Percentiles rank a stretch among this genome's conserved stretches.
phyloP scores from a whole-genome alignment of 1,140 invertebrate species.

The Procambarus virginalis region DNA sequence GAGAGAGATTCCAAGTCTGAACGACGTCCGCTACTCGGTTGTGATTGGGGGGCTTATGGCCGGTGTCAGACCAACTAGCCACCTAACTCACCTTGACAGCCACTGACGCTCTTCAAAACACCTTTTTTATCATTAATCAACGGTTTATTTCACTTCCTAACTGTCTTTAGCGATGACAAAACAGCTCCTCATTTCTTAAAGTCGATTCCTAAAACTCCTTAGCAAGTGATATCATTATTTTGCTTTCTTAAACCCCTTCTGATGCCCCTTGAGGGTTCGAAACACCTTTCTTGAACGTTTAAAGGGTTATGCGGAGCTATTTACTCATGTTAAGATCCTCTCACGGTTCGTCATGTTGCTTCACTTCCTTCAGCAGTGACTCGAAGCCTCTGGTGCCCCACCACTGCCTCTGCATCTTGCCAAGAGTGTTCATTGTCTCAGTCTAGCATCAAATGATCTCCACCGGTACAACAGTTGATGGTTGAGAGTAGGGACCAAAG shows the following conservation, averaged over 20 bases:
- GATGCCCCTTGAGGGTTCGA: too few species aligned
- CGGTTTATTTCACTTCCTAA: neutral
- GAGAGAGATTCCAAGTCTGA: constrained; percentile 12
- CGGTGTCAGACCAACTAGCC: neutral
- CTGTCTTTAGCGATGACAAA: neutral
- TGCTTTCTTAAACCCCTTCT: neutral
- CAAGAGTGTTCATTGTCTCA: too few species aligned
- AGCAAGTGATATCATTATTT: neutral
- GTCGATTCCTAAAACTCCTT: neutral
- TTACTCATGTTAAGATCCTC: too few species aligned
- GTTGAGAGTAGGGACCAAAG: too few species aligned
- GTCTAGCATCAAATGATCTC: too few species aligned
- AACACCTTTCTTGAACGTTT: too few species aligned
- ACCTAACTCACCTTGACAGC: neutral
- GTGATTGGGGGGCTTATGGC: neutral
- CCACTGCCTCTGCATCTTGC: too few species aligned
- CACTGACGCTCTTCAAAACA: neutral
- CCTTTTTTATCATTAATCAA: neutral
- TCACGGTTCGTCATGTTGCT: too few species aligned
- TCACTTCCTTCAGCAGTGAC: too few species aligned
- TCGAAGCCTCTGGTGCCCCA: too few species aligned
- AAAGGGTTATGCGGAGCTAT: too few species aligned
- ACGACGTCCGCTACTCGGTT: neutral
- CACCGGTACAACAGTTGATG: too few species aligned
- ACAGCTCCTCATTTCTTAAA: neutral